These are phyloP conservation scores for Apis cerana DNA, from an alignment of 1,140 invertebrate genomes.

Conservation along the genomic window DNA sequence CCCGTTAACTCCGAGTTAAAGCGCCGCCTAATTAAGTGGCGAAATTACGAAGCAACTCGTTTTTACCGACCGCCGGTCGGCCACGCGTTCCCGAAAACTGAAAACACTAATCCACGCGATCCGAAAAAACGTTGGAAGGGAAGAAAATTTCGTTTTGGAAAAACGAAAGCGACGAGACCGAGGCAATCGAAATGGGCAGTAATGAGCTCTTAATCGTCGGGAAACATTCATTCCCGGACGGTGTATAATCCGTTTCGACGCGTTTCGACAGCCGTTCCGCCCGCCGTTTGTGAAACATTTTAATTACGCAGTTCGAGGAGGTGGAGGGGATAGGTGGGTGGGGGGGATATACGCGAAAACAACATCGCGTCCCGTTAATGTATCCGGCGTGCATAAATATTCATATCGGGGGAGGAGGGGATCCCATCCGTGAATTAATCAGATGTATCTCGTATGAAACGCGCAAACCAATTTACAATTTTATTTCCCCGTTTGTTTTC, in stretches of 20 bases:
- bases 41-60: conserved; percentile 50
- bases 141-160: neutral
- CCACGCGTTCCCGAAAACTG: conserved; percentile 11
- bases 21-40: conserved; percentile 39
- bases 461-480: neutral
- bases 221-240: neutral
- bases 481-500: neutral
- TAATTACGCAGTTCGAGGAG: conserved; percentile 1
- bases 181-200: neutral
- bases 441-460: conserved; percentile 1
- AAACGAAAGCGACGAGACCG: neutral
- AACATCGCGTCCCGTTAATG: neutral
- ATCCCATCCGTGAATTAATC: conserved; percentile 19
- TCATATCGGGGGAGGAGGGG: neutral
- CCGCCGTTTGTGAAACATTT: conserved; percentile 12
- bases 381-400: conserved; percentile 24
- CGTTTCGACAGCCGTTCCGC: neutral
- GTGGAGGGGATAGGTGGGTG: too few species aligned
- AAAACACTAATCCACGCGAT: neutral
- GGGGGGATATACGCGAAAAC: too few species aligned
- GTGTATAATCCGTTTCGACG: neutral
- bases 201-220: neutral
- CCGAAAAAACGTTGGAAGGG: too few species aligned
- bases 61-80: conserved; percentile 20
- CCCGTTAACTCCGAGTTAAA: conserved; percentile 18